Evolutionary conservation across 2,888 invertebrate genomes (phyloP).

Genomic region (Merodon equestris): DNA sequence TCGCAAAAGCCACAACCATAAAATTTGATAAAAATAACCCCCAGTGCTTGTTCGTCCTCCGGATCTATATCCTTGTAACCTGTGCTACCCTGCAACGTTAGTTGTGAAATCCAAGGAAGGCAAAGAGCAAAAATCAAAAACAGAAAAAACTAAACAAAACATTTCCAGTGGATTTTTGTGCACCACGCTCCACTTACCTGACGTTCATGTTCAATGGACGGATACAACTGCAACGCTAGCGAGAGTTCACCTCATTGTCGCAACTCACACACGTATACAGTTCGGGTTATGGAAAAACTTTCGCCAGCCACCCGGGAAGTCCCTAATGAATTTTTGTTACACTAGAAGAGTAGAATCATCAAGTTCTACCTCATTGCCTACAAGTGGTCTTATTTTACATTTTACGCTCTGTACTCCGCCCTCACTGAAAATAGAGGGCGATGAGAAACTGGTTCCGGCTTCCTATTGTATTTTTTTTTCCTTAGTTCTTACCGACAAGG

Average conservation of each 20-base stretch:
- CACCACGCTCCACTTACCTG: slow-evolving; percentile 58
- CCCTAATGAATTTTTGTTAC: slow-evolving; percentile 55
- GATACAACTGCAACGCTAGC: slow-evolving; percentile 25
- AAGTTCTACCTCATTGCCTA: slow-evolving; percentile 49
- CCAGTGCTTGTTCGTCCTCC: slow-evolving; percentile 13
- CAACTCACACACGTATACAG: too few relatives aligned
- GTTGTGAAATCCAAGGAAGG: not conserved
- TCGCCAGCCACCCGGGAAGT: slow-evolving; percentile 22
- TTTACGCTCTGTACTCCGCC: not conserved
- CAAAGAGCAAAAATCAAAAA: not conserved
- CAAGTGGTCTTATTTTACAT: slow-evolving; percentile 42
- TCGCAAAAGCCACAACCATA: slow-evolving; percentile 59
- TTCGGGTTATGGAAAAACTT: slow-evolving; percentile 18
- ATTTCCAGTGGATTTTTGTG: slow-evolving; percentile 38
- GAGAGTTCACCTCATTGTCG: too few relatives aligned
- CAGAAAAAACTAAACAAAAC: slow-evolving; percentile 14
- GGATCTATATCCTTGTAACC: slow-evolving; percentile 1
- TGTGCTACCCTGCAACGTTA: slow-evolving; percentile 3
- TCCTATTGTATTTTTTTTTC: slow-evolving; percentile 12
- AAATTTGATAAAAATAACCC: slow-evolving; percentile 63
- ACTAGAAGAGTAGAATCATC: slow-evolving; percentile 29
- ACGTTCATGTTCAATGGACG: slow-evolving; percentile 57
- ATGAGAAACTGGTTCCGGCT: slow-evolving; percentile 14
- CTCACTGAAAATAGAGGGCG: too few relatives aligned
- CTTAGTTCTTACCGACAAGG: not conserved